Base-by-base conservation (phyloP, 2,113 vertebrate species). In the Notothenia coriiceps region DNA sequence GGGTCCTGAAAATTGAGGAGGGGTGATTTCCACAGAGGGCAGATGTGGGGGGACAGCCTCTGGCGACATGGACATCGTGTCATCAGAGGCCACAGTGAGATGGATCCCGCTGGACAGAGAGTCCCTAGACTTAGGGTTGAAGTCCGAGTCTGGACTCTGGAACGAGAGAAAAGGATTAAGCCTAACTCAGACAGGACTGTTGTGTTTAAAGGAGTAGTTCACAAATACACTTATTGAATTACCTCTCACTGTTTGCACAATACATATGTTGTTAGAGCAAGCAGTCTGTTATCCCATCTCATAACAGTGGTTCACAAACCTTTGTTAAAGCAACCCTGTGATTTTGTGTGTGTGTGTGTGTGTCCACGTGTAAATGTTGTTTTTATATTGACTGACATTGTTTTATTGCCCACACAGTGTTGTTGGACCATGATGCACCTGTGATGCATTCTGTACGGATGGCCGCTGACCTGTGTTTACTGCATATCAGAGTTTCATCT, bases 81-180 rank as follows among this genome's bases (percentile, higher is more conserved):
- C 95, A 2, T 96, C 93, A 0, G 93, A 92, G 57, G 94, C 91
- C 69, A 81, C 57, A 0, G 92, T 81, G n/a, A 95, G 92, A 64
- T 95, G 95, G 87, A 95, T 85, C 33, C 91, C 91, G 0, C 94
- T 93, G 75, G 95, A 94, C 56, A 95, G 91, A 15, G 96, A 94
- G 84, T 96, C 95, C 84, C 81, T 95, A 82, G 92, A 94, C 88
- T 95, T 96, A 82, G 79, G 79, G 44, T 92, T 92, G 63, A 90
- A 87, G 79, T 96, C 96, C 43, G 93, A 88, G 79, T 92, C 94
- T 0, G 94, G 93, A 70, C 91, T 96, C 97, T 98, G 92, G 14
- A 64, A 66, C 46, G 67, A 77, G 4, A 40, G 1, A 74, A 10
- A 11, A 1, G 33, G 35, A 43, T 47, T 47, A 47, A 47, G 46